Conservation (phyloP, 2,888 invertebrate genomes). For the Uropetala carovei region DNA sequence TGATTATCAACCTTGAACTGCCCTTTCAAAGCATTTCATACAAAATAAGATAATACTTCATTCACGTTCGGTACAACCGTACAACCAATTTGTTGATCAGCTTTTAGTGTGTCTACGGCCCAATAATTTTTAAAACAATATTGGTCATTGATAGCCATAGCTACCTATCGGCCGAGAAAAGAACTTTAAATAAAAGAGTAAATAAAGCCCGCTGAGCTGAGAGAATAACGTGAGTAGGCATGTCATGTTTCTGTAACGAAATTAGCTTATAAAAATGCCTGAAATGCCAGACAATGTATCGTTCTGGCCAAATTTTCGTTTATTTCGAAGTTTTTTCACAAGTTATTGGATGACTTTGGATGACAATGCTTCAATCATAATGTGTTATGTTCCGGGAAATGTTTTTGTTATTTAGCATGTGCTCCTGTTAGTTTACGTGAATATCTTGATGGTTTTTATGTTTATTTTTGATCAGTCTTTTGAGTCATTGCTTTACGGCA, state of each 20-base stretch:
- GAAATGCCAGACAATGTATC: background rate
- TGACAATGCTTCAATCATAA: background rate
- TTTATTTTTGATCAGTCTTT: background rate
- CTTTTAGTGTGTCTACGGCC: background rate
- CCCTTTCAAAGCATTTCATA: background rate
- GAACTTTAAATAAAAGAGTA: background rate
- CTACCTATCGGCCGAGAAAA: background rate
- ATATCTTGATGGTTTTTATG: background rate
- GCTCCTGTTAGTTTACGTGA: background rate
- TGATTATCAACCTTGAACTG: background rate
- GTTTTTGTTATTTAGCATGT: background rate
- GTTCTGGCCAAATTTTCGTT: background rate
- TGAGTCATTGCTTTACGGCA: background rate
- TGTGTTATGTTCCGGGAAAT: background rate
- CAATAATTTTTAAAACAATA: background rate
- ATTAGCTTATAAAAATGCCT: background rate
- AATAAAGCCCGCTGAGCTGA: background rate
- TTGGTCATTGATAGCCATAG: background rate
- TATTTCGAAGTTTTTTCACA: background rate
- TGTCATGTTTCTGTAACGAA: background rate
- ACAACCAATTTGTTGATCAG: background rate
- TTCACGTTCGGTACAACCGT: background rate
- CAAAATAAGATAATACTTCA: background rate
- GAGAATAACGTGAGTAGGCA: constrained; percentile 12
- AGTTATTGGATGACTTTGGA: background rate